These are phyloP conservation scores for Seriola aureovittata DNA, from an alignment of 2,113 vertebrate genomes.

Conservation along the genomic window DNA sequence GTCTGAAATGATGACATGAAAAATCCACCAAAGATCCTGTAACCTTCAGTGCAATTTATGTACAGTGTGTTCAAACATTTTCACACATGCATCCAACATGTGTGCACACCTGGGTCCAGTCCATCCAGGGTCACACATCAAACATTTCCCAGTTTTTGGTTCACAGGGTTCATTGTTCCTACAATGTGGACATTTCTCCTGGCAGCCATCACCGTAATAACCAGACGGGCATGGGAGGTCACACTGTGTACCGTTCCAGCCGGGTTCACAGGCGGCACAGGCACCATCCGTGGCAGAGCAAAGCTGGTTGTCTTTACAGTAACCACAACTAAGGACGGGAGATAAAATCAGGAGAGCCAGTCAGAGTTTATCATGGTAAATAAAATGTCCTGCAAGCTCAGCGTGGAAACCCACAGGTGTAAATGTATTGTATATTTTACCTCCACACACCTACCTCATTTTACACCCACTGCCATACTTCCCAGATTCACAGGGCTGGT, in stretches of 20 bases:
- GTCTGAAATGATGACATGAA: too few relatives aligned
- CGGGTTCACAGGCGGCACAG: constrained; percentile 88
- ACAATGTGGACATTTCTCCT: constrained; percentile 87
- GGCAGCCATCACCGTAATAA: constrained; percentile 87
- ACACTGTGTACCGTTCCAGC: constrained; percentile 92
- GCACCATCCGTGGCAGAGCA: constrained; percentile 88
- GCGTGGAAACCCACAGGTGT: background rate
- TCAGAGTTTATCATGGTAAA: background rate
- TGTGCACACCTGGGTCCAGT: constrained; percentile 84
- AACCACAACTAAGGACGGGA: constrained; percentile 87
- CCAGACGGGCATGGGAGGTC: constrained; percentile 84
- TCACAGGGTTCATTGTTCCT: constrained; percentile 84
- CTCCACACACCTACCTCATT: constrained; percentile 82
- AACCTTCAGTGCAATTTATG: too few relatives aligned
- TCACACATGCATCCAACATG: background rate
- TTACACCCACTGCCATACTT: constrained; percentile 86
- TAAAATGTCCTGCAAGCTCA: background rate
- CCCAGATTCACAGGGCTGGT: constrained; percentile 82
- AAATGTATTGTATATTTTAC: background rate
- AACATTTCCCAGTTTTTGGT: constrained; percentile 86
- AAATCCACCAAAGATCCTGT: too few relatives aligned
- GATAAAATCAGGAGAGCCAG: background rate
- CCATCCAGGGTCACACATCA: constrained; percentile 89
- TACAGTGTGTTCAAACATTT: background rate
- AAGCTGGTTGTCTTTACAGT: constrained; percentile 82